Percentiles rank a stretch among this genome's conserved stretches.
These are phyloP conservation scores for Drosophila prosaltans DNA, from an alignment of 1,140 invertebrate species.

Conservation along the genomic window DNA sequence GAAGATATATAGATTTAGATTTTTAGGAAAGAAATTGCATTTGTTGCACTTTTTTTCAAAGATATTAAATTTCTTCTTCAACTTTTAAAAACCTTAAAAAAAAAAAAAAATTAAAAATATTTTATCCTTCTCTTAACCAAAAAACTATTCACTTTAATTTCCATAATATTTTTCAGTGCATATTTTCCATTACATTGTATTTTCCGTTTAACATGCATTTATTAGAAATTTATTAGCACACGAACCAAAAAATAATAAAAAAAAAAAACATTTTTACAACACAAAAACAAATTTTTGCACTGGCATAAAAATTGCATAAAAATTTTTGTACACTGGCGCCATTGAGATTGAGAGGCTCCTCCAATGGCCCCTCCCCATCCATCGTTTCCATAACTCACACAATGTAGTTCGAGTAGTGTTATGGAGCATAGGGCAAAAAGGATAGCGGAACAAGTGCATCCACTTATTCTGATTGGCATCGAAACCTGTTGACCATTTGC, in stretches of 20 bases:
- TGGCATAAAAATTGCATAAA: constrained; percentile 45
- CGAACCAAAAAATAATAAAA: constrained; percentile 1
- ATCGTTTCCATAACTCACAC: constrained; percentile 73
- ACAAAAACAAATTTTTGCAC: constrained; percentile 51
- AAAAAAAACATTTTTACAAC: constrained; percentile 47
- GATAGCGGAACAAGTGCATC: constrained; percentile 25
- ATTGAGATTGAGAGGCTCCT: neutral
- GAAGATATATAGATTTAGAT: too few relatives aligned
- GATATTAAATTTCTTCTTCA: too few relatives aligned
- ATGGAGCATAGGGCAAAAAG: neutral
- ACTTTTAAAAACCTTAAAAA: too few relatives aligned
- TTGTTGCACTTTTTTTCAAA: too few relatives aligned
- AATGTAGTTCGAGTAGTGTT: constrained; percentile 45
- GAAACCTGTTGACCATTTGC: constrained; percentile 82
- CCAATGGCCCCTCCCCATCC: neutral
- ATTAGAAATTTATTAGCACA: constrained; percentile 77
- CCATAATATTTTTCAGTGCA: constrained; percentile 15
- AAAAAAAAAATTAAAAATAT: too few relatives aligned
- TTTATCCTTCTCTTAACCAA: neutral
- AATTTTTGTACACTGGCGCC: constrained; percentile 72
- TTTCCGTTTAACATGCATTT: constrained; percentile 71
- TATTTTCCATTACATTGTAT: constrained; percentile 57
- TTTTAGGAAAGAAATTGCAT: too few relatives aligned
- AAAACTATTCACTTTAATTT: neutral
- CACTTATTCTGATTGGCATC: constrained; percentile 78